phyloP scores from a whole-genome alignment of 2,888 invertebrate species.

The Stenichneumon culpator region DNA sequence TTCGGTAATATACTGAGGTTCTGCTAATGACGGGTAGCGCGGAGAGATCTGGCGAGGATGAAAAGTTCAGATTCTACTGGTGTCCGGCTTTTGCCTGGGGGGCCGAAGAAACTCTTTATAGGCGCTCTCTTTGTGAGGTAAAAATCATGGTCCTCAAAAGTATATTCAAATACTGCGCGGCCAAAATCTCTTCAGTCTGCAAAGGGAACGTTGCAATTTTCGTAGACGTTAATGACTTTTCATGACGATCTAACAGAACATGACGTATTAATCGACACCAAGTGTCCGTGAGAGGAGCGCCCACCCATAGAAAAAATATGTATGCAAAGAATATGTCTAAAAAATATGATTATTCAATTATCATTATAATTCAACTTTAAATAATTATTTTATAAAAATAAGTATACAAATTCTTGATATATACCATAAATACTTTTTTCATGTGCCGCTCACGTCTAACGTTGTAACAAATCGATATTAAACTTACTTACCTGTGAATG shows the following conservation, averaged over 20 bases:
- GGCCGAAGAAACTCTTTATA: slow-evolving; percentile 5
- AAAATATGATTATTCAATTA: no score
- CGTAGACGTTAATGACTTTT: not conserved
- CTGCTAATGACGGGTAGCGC: slow-evolving; percentile 34
- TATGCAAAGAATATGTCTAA: no score
- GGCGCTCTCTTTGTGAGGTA: not conserved
- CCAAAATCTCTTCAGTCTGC: not conserved
- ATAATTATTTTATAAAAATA: no score
- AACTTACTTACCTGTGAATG: slow-evolving; percentile 88
- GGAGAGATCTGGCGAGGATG: not conserved
- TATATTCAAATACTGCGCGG: not conserved
- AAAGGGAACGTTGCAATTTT: not conserved
- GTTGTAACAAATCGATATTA: not conserved
- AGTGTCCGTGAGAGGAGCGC: not conserved
- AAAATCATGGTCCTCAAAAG: not conserved
- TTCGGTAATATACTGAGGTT: slow-evolving; percentile 44
- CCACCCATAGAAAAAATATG: no score
- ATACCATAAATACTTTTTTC: no score
- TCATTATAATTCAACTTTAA: no score
- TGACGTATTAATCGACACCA: not conserved
- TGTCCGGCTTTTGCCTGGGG: slow-evolving; percentile 28
- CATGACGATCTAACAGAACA: not conserved
- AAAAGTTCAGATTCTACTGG: slow-evolving; percentile 24
- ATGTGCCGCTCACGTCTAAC: no score
- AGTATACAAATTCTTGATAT: no score